phyloP scores from a whole-genome alignment of 2,888 invertebrate genomes.

The Drosophila cognata region DNA sequence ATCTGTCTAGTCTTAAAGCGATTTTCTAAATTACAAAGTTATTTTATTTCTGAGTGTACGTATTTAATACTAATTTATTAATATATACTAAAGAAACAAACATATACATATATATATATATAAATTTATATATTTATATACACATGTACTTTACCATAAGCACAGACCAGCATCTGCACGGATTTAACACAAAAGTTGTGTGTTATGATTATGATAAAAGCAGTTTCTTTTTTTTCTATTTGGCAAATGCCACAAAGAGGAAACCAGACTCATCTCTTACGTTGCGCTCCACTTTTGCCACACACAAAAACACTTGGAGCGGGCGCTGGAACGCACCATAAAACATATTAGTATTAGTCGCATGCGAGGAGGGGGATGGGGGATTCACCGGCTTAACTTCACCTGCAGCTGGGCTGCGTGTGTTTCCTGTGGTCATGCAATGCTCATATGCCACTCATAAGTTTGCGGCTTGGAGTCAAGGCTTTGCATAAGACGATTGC shows the following conservation, averaged over 20 bases:
- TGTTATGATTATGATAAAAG: constrained; percentile 78
- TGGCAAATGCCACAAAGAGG: constrained; percentile 14
- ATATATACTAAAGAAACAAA: neutral
- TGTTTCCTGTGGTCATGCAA: constrained; percentile 44
- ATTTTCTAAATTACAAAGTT: neutral
- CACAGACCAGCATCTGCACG: constrained; percentile 23
- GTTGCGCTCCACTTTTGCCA: neutral
- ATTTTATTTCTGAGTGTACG: neutral
- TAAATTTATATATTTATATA: neutral
- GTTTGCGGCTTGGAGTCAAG: constrained; percentile 48
- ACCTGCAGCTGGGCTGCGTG: constrained; percentile 38
- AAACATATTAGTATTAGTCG: constrained; percentile 69
- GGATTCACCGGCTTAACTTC: constrained; percentile 39
- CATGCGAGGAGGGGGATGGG: constrained; percentile 22
- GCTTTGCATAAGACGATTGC: constrained; percentile 37
- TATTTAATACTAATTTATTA: neutral
- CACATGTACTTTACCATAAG: neutral
- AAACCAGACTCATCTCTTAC: constrained; percentile 2
- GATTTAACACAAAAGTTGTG: constrained; percentile 63
- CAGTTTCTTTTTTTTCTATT: constrained; percentile 22
- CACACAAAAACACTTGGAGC: neutral
- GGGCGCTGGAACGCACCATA: constrained; percentile 15
- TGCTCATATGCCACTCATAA: constrained; percentile 40
- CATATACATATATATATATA: neutral
- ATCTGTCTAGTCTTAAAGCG: neutral